These are phyloP conservation scores for Naja naja DNA, from an alignment of 2,113 vertebrate species.

Conservation along the genomic window DNA sequence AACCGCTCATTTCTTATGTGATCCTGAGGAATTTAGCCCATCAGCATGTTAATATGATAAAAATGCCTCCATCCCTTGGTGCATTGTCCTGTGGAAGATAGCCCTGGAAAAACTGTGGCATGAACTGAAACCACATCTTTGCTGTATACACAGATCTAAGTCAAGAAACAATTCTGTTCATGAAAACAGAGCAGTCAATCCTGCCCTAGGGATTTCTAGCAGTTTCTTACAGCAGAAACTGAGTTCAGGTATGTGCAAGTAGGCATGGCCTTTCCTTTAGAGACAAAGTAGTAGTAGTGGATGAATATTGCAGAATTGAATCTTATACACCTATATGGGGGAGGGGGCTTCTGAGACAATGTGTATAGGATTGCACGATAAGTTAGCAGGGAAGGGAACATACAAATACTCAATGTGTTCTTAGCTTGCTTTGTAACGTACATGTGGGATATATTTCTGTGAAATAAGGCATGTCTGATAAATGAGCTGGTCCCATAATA, in stretches of 20 bases:
- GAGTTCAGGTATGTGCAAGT: background rate
- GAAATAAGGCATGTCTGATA: background rate
- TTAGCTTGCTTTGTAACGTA: too few species aligned
- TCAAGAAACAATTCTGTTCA: background rate
- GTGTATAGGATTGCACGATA: background rate
- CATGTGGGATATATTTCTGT: background rate
- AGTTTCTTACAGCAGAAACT: background rate
- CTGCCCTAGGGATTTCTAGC: background rate
- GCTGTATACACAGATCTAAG: slow-evolving; percentile 1
- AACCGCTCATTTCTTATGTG: background rate
- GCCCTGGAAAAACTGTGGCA: background rate
- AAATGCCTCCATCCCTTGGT: background rate
- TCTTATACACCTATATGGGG: background rate
- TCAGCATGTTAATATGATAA: background rate
- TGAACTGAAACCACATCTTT: background rate
- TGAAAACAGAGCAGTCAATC: background rate
- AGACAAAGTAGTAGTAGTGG: background rate
- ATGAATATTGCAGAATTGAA: background rate
- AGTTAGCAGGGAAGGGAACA: background rate
- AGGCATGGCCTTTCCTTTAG: background rate
- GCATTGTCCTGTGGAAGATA: background rate
- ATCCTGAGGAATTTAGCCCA: background rate
- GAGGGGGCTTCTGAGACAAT: background rate
- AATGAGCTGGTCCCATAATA: background rate
- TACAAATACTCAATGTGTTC: background rate